Evolutionary conservation across 2,797 vertebrate species (phyloP).

Genomic region (Characodon lateralis): DNA sequence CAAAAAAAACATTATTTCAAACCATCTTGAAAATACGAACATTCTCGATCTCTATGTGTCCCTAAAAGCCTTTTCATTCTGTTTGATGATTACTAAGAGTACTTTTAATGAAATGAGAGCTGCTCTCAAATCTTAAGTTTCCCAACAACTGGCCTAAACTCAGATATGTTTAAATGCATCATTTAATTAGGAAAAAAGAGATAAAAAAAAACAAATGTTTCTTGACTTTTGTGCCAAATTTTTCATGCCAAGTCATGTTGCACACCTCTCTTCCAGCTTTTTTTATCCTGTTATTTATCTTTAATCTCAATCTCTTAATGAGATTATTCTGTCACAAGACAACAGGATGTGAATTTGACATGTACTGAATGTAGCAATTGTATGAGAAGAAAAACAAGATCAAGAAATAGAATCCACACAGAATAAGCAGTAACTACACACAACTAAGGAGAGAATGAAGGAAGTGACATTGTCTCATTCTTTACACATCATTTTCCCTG

Average conservation of each 20-base stretch:
- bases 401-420: background rate
- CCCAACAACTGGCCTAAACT: background rate
- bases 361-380: background rate
- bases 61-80: background rate
- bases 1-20: background rate
- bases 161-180: background rate
- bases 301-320: background rate
- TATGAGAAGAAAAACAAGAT: background rate
- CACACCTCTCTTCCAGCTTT: too few species aligned
- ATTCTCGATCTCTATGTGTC: background rate
- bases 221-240: background rate
- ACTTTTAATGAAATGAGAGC: background rate
- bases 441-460: background rate
- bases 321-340: background rate
- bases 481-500: background rate
- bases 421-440: background rate
- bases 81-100: background rate
- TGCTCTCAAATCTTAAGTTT: background rate
- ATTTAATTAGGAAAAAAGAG: background rate
- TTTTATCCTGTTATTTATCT: background rate
- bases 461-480: background rate
- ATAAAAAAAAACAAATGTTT: background rate
- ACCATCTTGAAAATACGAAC: background rate
- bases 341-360: background rate
- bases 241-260: background rate